Conservation (phyloP, 2,113 vertebrate genomes). For the Melanotaenia duboulayi region DNA sequence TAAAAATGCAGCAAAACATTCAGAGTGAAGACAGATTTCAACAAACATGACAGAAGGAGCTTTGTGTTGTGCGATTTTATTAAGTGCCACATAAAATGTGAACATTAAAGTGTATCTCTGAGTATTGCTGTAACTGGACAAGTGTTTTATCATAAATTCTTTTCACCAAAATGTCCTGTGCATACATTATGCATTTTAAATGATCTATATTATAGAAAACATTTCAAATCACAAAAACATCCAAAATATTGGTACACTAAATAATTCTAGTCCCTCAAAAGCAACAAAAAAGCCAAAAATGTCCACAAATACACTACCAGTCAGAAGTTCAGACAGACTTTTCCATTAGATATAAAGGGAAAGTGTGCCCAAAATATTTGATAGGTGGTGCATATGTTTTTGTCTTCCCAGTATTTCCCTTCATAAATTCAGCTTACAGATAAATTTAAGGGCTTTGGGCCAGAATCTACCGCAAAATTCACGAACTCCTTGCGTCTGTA, state of each 20-base stretch:
- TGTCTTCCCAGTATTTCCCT: slow-evolving; percentile 30
- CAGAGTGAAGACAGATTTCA: not conserved
- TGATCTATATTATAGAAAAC: slow-evolving; percentile 62
- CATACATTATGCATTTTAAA: slow-evolving; percentile 61
- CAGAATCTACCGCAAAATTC: slow-evolving; percentile 41
- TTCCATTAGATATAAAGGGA: no score
- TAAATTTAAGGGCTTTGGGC: slow-evolving; percentile 43
- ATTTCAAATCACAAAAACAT: slow-evolving; percentile 69
- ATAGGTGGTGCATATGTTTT: slow-evolving; percentile 1
- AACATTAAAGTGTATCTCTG: slow-evolving; percentile 67
- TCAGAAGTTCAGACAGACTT: no score
- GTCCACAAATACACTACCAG: slow-evolving; percentile 22
- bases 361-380: not conserved
- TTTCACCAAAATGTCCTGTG: slow-evolving; percentile 63
- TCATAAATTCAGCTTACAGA: slow-evolving; percentile 57
- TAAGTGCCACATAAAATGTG: slow-evolving; percentile 70
- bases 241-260: slow-evolving; percentile 63
- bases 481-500: slow-evolving; percentile 31
- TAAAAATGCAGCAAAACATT: no score
- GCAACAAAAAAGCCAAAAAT: slow-evolving; percentile 60
- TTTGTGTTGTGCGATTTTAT: slow-evolving; percentile 75
- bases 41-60: slow-evolving; percentile 28
- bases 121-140: slow-evolving; percentile 60
- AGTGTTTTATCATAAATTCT: slow-evolving; percentile 50
- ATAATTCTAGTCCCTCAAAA: slow-evolving; percentile 67